These are phyloP conservation scores for Channa maculata DNA, from an alignment of 2,113 vertebrate genomes.

Conservation along the genomic window DNA sequence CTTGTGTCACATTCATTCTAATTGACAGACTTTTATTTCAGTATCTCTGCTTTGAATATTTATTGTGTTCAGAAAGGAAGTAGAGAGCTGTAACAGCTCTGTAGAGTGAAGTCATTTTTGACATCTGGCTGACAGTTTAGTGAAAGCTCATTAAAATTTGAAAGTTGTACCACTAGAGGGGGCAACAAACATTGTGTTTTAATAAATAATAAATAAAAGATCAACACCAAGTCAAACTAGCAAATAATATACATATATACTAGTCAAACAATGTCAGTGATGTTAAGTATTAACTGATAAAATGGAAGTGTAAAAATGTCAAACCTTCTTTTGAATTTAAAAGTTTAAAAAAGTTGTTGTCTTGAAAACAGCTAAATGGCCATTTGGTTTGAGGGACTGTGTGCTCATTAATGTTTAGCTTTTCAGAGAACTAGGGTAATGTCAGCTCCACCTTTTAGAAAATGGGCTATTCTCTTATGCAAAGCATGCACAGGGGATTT, in stretches of 20 bases:
- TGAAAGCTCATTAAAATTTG: conserved; percentile 49
- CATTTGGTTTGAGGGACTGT: conserved; percentile 26
- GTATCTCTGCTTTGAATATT: conserved; percentile 3
- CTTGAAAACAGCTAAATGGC: conserved; percentile 46
- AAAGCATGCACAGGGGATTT: conserved; percentile 63
- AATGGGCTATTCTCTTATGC: conserved; percentile 67
- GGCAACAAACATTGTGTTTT: conserved; percentile 48
- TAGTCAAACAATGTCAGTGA: no score
- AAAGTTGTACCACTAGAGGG: conserved; percentile 62
- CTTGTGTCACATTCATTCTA: neutral
- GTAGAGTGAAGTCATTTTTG: neutral
- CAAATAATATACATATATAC: neutral
- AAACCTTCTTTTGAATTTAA: conserved; percentile 18
- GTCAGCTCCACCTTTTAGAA: conserved; percentile 44
- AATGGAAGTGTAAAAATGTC: neutral
- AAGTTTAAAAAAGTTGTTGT: conserved; percentile 53
- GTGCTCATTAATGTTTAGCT: conserved; percentile 55
- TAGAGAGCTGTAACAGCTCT: neutral
- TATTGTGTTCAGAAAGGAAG: neutral
- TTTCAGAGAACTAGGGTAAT: conserved; percentile 41
- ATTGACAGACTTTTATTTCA: neutral
- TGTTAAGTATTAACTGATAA: neutral
- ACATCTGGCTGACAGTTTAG: conserved; percentile 25
- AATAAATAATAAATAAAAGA: conserved; percentile 51
- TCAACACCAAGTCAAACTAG: conserved; percentile 11